Base-by-base conservation (phyloP, 2,113 vertebrate genomes). In the Alethe diademata region DNA sequence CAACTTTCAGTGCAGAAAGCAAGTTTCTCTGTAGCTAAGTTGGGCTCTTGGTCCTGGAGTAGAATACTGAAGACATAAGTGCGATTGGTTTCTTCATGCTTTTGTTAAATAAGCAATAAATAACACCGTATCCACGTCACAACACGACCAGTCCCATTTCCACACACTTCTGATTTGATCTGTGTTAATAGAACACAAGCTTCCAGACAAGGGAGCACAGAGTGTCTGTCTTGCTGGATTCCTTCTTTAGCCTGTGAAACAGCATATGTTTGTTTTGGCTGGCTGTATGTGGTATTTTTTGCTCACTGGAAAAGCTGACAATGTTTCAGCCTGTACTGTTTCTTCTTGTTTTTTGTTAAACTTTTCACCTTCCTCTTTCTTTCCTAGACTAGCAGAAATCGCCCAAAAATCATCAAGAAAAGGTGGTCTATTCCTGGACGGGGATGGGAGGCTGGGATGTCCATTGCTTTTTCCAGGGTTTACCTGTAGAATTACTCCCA, bases 361-460 rank as follows among this genome's bases (percentile, higher is more conserved):
- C 13, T 75, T 76, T 92, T 91, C 16, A 36, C 19, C 19, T 79
- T 85, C 19, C 57, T 36, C 29, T 72, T 89, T 81, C 35, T 84
- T 76, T 81, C 17, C 6, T 43, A 61, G 28, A 48, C 33, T 57
- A 79, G 36, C 23, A 85, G 62, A 87, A 87, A 28, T 71, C 20
- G 43, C 73, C 45, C 57, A 61, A 65, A 76, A 60, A n/a, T 79
- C 51, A 56, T 71, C 35, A 75, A 53, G 45, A 85, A 62, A 92
- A 85, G 8, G 11, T 60, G 31, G 3, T 62, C 16, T 78, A 36
- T 82, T 89, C 17, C 11, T 3, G 22, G 35, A 67, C 15, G 14
- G 12, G 3, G 2, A 2, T 16, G 5, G 18, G 6, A 22, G 9
- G 4, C 10, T 22, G 5, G 6, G 5, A 16, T 31, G 47, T 19